Evolutionary conservation across 2,113 vertebrate genomes (phyloP).

Genomic region (Anthoscopus minutus): DNA sequence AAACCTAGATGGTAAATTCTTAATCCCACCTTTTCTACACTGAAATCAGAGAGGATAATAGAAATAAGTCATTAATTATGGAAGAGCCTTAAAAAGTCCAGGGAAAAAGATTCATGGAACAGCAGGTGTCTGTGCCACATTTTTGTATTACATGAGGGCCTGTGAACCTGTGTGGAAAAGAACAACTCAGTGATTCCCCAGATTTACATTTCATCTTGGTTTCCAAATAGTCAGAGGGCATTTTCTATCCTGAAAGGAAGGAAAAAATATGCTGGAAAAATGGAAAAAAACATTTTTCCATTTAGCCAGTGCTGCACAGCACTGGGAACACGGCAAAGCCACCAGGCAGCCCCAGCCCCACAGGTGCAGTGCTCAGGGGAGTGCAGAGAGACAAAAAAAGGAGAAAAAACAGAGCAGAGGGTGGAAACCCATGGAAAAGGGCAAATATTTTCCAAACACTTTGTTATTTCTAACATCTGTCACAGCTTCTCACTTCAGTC

Average conservation of each 20-base stretch:
- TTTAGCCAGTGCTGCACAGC: fast-evolving
- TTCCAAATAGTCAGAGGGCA: not conserved
- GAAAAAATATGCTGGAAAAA: not conserved
- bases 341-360: not conserved
- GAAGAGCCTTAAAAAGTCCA: not conserved
- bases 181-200: not conserved
- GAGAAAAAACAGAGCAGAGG: fast-evolving
- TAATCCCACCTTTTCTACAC: not conserved
- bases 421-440: too few species aligned
- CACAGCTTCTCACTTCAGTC: not conserved
- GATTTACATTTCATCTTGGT: not conserved
- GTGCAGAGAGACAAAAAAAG: not conserved
- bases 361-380: fast-evolving
- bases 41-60: not conserved
- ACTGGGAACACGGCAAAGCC: not conserved
- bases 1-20: not conserved
- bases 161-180: not conserved
- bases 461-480: not conserved
- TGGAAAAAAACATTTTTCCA: not conserved
- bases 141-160: not conserved
- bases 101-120: not conserved
- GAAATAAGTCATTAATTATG: not conserved
- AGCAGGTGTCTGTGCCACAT: too few species aligned
- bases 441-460: not conserved
- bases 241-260: not conserved